Evolutionary conservation across 2,888 invertebrate genomes (phyloP).

Genomic region (Cryptocephalus primarius): DNA sequence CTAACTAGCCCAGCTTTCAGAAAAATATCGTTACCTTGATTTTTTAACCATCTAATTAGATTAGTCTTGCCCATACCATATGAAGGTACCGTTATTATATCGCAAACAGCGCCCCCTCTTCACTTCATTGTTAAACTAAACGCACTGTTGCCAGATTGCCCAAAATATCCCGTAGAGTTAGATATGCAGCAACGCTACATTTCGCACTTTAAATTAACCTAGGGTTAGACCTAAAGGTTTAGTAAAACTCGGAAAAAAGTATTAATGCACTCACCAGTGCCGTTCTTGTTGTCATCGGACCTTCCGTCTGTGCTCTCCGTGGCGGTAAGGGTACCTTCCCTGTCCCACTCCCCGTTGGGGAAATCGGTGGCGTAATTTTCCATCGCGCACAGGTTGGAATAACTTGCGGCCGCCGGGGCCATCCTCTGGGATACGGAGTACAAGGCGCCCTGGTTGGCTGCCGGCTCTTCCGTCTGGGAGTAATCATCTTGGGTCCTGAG

Average conservation of each 20-base stretch:
- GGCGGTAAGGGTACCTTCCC: conserved; percentile 20
- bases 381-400: conserved; percentile 23
- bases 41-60: too few species aligned
- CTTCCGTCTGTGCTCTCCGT: conserved; percentile 21
- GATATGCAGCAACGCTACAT: too few species aligned
- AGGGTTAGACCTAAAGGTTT: too few species aligned
- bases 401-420: conserved; percentile 38
- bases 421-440: conserved; percentile 52
- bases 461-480: conserved; percentile 25
- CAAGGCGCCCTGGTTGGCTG: conserved; percentile 29
- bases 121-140: neutral
- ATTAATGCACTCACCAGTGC: conserved; percentile 18
- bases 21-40: too few species aligned
- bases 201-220: too few species aligned
- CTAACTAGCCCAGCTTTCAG: too few species aligned
- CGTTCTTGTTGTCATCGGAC: conserved; percentile 24
- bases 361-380: conserved; percentile 16
- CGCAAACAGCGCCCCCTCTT: neutral
- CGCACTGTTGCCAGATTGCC: neutral
- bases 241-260: neutral
- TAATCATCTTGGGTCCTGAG: conserved; percentile 24
- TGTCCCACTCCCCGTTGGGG: conserved; percentile 24
- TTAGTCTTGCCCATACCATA: too few species aligned
- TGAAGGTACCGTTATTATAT: too few species aligned
- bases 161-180: too few species aligned